These are phyloP conservation scores for Mythimna vitellina DNA, from an alignment of 2,888 invertebrate species.

Conservation along the genomic window DNA sequence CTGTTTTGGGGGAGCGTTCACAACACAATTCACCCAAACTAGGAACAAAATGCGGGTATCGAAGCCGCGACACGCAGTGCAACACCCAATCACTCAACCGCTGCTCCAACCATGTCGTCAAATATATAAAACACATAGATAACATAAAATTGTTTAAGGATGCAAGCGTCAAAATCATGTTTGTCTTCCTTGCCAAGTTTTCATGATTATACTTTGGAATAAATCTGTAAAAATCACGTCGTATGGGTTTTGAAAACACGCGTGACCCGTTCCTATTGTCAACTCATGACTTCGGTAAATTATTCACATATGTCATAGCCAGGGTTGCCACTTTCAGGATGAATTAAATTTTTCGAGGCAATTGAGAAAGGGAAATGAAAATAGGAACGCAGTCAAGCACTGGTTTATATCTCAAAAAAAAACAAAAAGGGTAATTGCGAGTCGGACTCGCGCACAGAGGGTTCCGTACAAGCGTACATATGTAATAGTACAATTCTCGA, in stretches of 20 bases:
- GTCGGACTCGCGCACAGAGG: too few species aligned
- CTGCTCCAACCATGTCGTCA: too few species aligned
- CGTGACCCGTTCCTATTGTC: conserved; percentile 59
- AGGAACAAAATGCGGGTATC: too few species aligned
- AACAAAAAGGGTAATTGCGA: too few species aligned
- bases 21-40: too few species aligned
- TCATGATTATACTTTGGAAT: conserved; percentile 22
- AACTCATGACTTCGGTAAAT: conserved; percentile 63
- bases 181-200: background rate
- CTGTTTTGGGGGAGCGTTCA: too few species aligned
- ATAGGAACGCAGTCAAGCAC: background rate
- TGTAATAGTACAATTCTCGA: too few species aligned
- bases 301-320: conserved; percentile 45
- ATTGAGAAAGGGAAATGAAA: background rate
- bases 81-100: too few species aligned
- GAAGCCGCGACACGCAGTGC: too few species aligned
- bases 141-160: background rate
- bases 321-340: conserved; percentile 33
- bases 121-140: too few species aligned
- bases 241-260: conserved; percentile 53
- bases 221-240: conserved; percentile 47
- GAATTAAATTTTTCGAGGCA: background rate
- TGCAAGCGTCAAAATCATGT: conserved; percentile 2
- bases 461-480: too few species aligned
- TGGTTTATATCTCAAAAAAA: too few species aligned